Evolutionary conservation across 1,140 invertebrate species (phyloP).

Genomic region (Achatina immaculata): DNA sequence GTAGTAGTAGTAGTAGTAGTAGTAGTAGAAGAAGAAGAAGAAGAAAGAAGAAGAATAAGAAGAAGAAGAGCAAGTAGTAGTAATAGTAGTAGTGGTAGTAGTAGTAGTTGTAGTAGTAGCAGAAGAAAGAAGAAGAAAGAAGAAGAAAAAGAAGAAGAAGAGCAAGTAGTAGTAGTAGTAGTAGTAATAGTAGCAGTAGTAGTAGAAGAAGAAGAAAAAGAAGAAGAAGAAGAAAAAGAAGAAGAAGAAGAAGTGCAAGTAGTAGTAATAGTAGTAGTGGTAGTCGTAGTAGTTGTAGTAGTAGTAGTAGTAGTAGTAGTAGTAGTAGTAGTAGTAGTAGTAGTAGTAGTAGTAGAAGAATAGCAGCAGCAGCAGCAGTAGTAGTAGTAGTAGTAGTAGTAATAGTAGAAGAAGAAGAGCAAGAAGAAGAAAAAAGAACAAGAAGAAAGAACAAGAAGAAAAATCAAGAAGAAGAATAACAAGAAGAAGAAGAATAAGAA

Average conservation of each 20-base stretch:
- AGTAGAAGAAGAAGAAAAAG: slow-evolving; percentile 36
- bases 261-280: slow-evolving; percentile 19
- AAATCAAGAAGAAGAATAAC: not conserved
- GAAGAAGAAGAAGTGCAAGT: not conserved
- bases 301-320: slow-evolving; percentile 28
- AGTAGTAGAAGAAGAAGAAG: not conserved
- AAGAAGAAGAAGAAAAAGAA: slow-evolving; percentile 28
- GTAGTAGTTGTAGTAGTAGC: not conserved
- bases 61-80: no score
- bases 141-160: slow-evolving; percentile 11
- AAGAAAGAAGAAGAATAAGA: not conserved
- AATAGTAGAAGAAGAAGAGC: slow-evolving; percentile 17
- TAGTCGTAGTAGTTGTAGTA: no score
- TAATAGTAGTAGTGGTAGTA: not conserved
- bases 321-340: slow-evolving; percentile 35
- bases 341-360: slow-evolving; percentile 7
- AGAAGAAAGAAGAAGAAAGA: not conserved
- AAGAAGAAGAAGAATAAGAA: no score
- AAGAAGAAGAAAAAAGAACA: slow-evolving; percentile 9
- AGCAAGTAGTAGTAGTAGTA: not conserved
- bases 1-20: no score
- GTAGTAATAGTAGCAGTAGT: slow-evolving; percentile 33
- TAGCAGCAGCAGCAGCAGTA: slow-evolving; percentile 9
- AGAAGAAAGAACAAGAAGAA: not conserved
- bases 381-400: slow-evolving; percentile 27